Evolutionary conservation across 2,113 vertebrate species (phyloP), one percentile per base, ranked within the genome.

Genomic region (Gopherus flavomarginatus): DNA sequence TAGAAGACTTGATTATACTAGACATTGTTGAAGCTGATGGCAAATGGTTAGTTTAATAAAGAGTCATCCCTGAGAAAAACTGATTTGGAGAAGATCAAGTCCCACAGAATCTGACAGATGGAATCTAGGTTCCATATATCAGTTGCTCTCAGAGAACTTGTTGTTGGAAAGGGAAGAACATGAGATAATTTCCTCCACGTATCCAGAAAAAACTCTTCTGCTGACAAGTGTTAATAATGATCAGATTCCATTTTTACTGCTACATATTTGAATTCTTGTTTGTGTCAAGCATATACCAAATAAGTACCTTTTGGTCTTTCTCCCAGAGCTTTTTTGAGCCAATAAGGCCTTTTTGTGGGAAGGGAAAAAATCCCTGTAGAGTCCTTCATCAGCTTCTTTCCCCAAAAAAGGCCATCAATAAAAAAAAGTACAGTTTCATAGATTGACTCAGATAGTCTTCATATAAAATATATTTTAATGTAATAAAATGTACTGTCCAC

Each of bases 361-460:
- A 9, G 8, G 16, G 59, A 8, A 65, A 65, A 65, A 65, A n/a
- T 59, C 16, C 31, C 62, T 35, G 47, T 83, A 21, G 26, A 57
- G 3, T 31, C 79, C 52, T 7, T 86, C 35, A 22, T 52, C 87
- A 13, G 10, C 8, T 12, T 1, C 93, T 93, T 0, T 0, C 1
- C 80, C 52, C 81, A 5, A 13, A 79, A 24, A 53, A 42, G 4
- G 16, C 29, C 59, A 62, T 35, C 59, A 78, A 14, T 90, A 81
- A 78, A 9, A 78, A 87, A 12, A 5, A 13, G 14, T 3, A 62
- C 9, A 0, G 3, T 86, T 91, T 93, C 49, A 57, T 22, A 86
- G 14, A 83, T 42, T 42, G 62, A 85, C 83, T 88, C 22, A 17
- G 52, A 19, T 57, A 83, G 6, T 90, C 4, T 50, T 88, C 80